Evolutionary conservation across 2,888 invertebrate species (phyloP).

Genomic region (Oscheius sp.): DNA sequence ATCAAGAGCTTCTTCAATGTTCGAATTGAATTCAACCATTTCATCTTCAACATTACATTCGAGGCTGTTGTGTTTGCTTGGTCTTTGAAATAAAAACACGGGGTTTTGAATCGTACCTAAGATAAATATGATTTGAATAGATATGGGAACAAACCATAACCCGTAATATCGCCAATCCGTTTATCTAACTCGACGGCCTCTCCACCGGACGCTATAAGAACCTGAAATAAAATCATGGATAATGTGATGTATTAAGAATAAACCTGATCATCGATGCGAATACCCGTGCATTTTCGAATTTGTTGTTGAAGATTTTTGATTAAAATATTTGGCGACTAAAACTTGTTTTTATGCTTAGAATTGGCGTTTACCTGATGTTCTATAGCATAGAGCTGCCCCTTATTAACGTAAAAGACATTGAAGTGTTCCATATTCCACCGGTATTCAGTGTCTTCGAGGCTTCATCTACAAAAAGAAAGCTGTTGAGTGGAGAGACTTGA

Average conservation of each 20-base stretch:
- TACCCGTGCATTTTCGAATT: conserved; percentile 23
- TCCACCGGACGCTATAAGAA: conserved; percentile 24
- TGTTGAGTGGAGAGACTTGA: conserved; percentile 1
- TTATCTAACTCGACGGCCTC: conserved; percentile 25
- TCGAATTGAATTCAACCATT: conserved; percentile 38
- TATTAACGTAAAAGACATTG: conserved; percentile 32
- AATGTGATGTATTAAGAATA: background rate
- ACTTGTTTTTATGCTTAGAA: background rate
- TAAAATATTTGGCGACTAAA: conserved; percentile 23
- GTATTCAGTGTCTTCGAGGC: conserved; percentile 8
- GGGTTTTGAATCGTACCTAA: conserved; percentile 34
- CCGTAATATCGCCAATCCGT: conserved; percentile 18
- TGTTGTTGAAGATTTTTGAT: conserved; percentile 16
- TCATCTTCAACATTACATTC: conserved; percentile 30
- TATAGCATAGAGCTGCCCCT: conserved; percentile 22
- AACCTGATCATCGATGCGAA: conserved; percentile 27
- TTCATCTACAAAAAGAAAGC: conserved; percentile 7
- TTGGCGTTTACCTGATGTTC: conserved; percentile 10
- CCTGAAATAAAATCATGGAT: conserved; percentile 4
- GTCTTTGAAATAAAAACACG: conserved; percentile 40
- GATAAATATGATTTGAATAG: background rate
- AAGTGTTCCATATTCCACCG: conserved; percentile 24
- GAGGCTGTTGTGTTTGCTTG: conserved; percentile 31
- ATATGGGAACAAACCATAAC: background rate
- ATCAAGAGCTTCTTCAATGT: conserved; percentile 41